Evolutionary conservation across 2,797 vertebrate species (phyloP), one percentile per base, ranked within the genome.

Genomic region (Astyanax mexicanus): DNA sequence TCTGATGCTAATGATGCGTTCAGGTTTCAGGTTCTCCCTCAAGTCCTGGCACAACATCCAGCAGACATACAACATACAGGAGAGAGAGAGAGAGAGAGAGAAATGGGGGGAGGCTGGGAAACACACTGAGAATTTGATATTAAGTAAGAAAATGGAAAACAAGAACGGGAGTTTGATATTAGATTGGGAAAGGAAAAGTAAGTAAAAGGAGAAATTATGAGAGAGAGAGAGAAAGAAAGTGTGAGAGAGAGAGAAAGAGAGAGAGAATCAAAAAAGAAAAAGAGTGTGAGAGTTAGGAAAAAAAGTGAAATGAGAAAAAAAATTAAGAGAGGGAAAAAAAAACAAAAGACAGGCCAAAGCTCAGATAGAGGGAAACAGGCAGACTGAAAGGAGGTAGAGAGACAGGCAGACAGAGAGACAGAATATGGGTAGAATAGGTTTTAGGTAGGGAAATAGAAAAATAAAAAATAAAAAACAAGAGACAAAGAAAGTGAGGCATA

Each of bases 391-490:
- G 40, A 77, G 47, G n/a, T n/a, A 25, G 5, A 54, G 13, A 78
- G 81, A 83, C 69, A 80, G 44, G 67, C 79, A 88, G 86, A 87
- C 85, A 86, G 79, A 44, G 21, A n/a, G 44, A n/a, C n/a, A n/a
- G n/a, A n/a, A n/a, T n/a, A n/a, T n/a, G n/a, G n/a, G n/a, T n/a
- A 66, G 27, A 55, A 11, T 42, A 52, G 49, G 40, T 60, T 17
- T 25, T 27, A 23, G 11, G 47, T 44, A 21, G 13, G 23, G 42
- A 19, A 47, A n/a, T 40, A 29, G 49, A 62, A 17, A 55, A 9
- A 54, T 4, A 42, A 23, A 37, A 69, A 23, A 44, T 8, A 61
- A n/a, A 49, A n/a, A 37, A 11, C 45, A 4, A 69, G 37, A 62
- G 21, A 75, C 25, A 37, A 42, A 74, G 25, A 35, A 1, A 42